Evolutionary conservation across 2,888 invertebrate species (phyloP), one percentile per base, ranked within the genome.

Genomic region (Eupsilia transversa): DNA sequence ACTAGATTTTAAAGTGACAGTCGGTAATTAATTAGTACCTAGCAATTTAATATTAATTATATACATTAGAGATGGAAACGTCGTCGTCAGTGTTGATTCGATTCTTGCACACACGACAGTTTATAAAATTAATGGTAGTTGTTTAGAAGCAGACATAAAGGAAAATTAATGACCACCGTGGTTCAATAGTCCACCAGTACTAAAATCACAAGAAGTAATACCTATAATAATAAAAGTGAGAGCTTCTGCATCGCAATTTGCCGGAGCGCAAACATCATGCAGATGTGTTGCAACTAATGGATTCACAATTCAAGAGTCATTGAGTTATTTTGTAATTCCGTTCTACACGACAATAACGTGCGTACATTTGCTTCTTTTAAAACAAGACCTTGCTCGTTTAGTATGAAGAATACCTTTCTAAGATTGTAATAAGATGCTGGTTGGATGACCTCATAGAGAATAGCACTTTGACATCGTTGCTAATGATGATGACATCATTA

Each of bases 251-350:
- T 56, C 17, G 46, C 30, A 30, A 60, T 56, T 38, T 43, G 27
- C 12, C 43, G 4, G 54, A 35, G 33, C 59, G 49, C 49, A 46
- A 64, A 59, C 63, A 77, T 67, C n/a, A 60, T 52, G 33, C 72
- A 72, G 54, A 23, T 43, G 56, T 84, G 65, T 80, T 69, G 82
- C 68, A 83, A 83, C 77, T 65, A 66, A 82, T 70, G 67, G 66
- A 63, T 60, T 54, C 73, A 52, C 49, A 54, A 23, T 30, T 70
- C 38, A 20, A 61, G 30, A 72, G 46, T 23, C 80, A 83, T 80
- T 71, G 72, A 77, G 81, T 52, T 64, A 84, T 83, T 83, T 84
- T 74, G 84, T 70, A 83, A 83, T 69, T 63, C 68, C 72, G 30
- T 74, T 84, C 61, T 69, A 74, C 72, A 74, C 68, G 74, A 84